Base-by-base conservation (phyloP, 1,140 invertebrate genomes). In the Macrobrachium nipponense region DNA sequence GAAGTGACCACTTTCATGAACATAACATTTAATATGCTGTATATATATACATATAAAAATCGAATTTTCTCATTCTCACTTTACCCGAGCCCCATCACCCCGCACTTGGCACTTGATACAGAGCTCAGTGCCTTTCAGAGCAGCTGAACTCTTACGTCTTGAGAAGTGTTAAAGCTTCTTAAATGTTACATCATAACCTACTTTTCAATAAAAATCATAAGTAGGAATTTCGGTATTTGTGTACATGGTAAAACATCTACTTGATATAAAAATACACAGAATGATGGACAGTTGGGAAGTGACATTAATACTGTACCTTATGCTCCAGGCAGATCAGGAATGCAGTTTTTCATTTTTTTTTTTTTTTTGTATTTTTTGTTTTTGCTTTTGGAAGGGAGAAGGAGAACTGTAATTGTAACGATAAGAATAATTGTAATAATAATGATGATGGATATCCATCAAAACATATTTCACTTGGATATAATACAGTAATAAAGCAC, bases 261-360 rank as follows among this genome's bases (percentile, higher is more conserved):
- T 60, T 86, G 66, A 73, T 86, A 86, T 80, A 86, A 86, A 86
- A 86, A 86, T 86, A 83, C 81, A 86, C 27, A 80, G 77, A 86
- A 72, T 79, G 75, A 66, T 86, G 83, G 77, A 86, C 83, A 86
- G 66, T 78, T 86, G 80, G 64, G 59, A 61, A 79, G 60, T 44
- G 44, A 73, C 77, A 80, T 73, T 82, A 82, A 86, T 86, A 86
- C 83, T 86, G 83, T 80, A 86, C 78, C 83, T 86, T 80, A 86
- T 86, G 83, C 83, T 86, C 83, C 83, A 86, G 83, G 62, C 77
- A 80, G 78, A 86, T 86, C 77, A 86, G 83, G 83, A 86, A 86
- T 86, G 83, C 83, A 86, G 77, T 86, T 75, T 70, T 51, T 51
- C 12, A 5, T 51, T 51, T 51, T 51, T 51, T 51, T 51, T 51